phyloP scores from a whole-genome alignment of 2,113 vertebrate species.

The rat (Rattus norvegicus) region DNA sequence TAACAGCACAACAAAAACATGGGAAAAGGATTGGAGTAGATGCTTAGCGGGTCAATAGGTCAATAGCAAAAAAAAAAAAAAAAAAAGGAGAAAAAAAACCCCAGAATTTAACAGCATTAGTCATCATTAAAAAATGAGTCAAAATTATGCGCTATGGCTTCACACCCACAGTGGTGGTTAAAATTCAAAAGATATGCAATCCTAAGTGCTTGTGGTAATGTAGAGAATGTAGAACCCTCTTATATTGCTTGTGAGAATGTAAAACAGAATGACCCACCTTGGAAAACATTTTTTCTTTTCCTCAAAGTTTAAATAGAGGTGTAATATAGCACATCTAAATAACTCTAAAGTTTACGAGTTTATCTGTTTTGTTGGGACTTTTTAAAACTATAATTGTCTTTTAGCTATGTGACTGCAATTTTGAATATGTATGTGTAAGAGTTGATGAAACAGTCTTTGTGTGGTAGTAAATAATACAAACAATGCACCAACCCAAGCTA shows the following conservation, averaged over 20 bases:
- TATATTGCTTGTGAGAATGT: background rate
- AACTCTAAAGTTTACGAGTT: background rate
- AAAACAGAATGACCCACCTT: background rate
- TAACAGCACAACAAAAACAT: background rate
- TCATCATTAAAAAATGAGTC: background rate
- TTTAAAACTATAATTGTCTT: background rate
- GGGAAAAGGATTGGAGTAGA: background rate
- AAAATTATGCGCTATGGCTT: background rate
- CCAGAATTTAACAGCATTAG: background rate
- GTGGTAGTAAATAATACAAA: too few species aligned
- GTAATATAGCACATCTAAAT: background rate
- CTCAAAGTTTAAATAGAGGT: background rate
- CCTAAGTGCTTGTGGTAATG: background rate
- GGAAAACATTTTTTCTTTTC: background rate
- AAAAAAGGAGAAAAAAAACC: background rate
- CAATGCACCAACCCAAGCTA: too few species aligned
- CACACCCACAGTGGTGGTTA: background rate
- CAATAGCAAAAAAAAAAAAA: background rate
- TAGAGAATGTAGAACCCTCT: background rate
- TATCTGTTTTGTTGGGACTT: background rate
- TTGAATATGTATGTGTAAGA: background rate
- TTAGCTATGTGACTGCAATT: background rate
- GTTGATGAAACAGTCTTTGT: too few species aligned
- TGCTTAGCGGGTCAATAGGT: background rate
- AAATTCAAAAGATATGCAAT: background rate